Evolutionary conservation across 2,113 vertebrate genomes (phyloP).

Genomic region (Numida meleagris): DNA sequence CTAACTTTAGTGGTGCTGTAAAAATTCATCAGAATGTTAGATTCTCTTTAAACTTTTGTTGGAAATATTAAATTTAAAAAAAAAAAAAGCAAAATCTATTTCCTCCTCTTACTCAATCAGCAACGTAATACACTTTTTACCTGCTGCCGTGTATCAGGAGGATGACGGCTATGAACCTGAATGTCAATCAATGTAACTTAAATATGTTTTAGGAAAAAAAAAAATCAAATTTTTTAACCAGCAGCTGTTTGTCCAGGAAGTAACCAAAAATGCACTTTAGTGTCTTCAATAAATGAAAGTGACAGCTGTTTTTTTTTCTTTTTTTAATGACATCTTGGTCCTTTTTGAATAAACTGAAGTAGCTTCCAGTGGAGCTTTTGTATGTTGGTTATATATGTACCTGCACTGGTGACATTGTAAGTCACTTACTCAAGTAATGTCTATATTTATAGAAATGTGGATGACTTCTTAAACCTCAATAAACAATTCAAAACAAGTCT

Average conservation of each 20-base stretch:
- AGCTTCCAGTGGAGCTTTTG: conserved; percentile 77
- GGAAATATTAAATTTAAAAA: neutral
- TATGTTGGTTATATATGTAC: conserved; percentile 78
- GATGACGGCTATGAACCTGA: conserved; percentile 53
- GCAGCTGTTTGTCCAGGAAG: conserved; percentile 68
- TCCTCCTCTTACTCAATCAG: conserved; percentile 51
- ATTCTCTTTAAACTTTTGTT: conserved; percentile 36
- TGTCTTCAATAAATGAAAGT: conserved; percentile 68
- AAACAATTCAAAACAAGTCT: conserved; percentile 76
- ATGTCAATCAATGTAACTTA: conserved; percentile 60
- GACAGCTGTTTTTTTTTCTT: conserved; percentile 52
- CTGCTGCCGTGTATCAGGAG: conserved; percentile 52
- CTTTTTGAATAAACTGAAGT: conserved; percentile 75
- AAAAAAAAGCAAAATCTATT: neutral
- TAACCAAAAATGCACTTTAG: conserved; percentile 80
- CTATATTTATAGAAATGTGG: conserved; percentile 83
- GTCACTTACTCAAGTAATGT: conserved; percentile 79
- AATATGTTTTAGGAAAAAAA: neutral
- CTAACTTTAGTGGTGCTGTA: conserved; percentile 73
- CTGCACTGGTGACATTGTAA: conserved; percentile 78
- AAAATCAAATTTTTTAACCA: conserved; percentile 57
- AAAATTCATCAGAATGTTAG: conserved; percentile 61
- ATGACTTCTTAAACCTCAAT: conserved; percentile 78
- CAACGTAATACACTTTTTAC: conserved; percentile 41
- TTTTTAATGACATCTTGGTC: conserved; percentile 56